phyloP scores from a whole-genome alignment of 2,113 vertebrate genomes.

The Copsychus sechellarum region DNA sequence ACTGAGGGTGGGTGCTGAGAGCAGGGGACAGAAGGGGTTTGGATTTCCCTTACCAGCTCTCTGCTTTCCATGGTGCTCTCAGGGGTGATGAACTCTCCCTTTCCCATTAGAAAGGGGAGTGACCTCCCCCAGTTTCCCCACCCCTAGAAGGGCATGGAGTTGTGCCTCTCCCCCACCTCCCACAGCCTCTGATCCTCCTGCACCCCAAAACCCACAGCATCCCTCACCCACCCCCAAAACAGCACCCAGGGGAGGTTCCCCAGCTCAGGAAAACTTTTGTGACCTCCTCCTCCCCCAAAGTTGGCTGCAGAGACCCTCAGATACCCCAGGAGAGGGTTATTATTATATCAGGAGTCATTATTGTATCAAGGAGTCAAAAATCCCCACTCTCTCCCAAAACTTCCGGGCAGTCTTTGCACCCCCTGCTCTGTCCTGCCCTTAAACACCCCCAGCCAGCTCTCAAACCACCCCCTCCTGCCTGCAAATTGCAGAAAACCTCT shows the following conservation, averaged over 20 bases:
- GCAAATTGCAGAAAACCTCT: not conserved
- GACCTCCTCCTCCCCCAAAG: fast-evolving
- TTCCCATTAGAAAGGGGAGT: not conserved
- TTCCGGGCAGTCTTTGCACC: fast-evolving
- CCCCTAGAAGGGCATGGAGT: fast-evolving
- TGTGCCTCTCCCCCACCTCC: not conserved
- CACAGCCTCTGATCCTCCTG: not conserved
- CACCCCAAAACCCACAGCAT: not conserved
- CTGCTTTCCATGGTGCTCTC: not conserved
- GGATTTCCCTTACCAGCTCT: not conserved
- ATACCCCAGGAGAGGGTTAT: fast-evolving
- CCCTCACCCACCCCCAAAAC: not conserved
- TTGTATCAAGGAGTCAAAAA: not conserved
- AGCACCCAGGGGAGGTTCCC: not conserved
- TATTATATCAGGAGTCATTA: no score
- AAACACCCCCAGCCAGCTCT: not conserved
- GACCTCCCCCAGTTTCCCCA: not conserved
- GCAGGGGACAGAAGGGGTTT: not conserved
- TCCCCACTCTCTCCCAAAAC: fast-evolving
- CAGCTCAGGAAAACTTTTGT: not conserved
- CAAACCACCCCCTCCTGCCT: not conserved
- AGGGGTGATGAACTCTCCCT: no score
- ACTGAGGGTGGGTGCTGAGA: fast-evolving
- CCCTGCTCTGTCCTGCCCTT: not conserved
- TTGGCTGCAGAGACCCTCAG: not conserved